These are phyloP conservation scores for Erithacus rubecula DNA, from an alignment of 2,797 vertebrate species.

Conservation along the genomic window DNA sequence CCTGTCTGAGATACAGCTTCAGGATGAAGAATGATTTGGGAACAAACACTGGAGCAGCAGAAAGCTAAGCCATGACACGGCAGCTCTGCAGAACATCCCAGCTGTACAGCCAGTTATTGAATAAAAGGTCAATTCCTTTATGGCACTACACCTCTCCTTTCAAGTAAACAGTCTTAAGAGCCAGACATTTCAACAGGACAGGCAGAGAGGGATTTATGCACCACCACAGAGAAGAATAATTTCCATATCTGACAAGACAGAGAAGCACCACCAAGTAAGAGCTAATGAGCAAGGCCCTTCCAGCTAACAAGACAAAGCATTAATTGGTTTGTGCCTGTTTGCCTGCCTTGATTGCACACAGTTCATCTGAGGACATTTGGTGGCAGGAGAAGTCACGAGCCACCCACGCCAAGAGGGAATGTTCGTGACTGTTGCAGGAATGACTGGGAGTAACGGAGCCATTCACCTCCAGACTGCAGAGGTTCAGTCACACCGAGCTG, in stretches of 20 bases:
- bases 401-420: neutral
- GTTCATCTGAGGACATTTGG: conserved; percentile 19
- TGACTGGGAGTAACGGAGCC: neutral
- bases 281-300: neutral
- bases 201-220: neutral
- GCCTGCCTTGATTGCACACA: neutral
- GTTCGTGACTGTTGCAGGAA: neutral
- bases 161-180: neutral
- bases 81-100: conserved; percentile 23
- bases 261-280: neutral
- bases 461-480: neutral
- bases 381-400: neutral
- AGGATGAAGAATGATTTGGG: neutral
- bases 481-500: neutral
- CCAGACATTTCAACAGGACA: neutral
- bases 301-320: conserved; percentile 18
- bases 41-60: neutral
- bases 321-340: neutral
- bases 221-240: neutral
- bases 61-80: neutral
- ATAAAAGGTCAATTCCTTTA: conserved; percentile 15
- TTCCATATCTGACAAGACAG: neutral
- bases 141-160: neutral
- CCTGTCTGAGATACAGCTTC: neutral
- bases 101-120: neutral